Evolutionary conservation across 2,113 vertebrate genomes (phyloP), one percentile per base, ranked within the genome.

Genomic region (Grus americana): DNA sequence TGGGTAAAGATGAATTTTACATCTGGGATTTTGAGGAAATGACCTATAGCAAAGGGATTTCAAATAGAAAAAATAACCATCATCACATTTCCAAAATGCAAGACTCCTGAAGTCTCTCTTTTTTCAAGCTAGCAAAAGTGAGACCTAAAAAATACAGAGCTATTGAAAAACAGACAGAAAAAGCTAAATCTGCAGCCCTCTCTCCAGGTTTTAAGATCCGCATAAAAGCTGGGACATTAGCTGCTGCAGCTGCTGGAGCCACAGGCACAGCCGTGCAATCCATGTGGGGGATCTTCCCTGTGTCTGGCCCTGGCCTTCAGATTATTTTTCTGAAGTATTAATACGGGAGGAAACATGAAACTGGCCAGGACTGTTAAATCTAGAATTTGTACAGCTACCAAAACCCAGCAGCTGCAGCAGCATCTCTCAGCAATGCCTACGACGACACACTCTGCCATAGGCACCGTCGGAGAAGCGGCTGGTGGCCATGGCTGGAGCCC

Each of bases 191-290:
- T 83, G 71, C 47, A 91, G 22, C 38, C 22, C 32, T 71, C 36
- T 79, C 44, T 90, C 21, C 44, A 19, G 59, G 54, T 86, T 89
- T 74, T 65, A 50, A 70, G 67, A 44, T 15, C n/a, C 21, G 1
- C 54, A 24, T 36, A 23, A 23, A 80, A 80, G 44, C 78, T 49
- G 36, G 38, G 59, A 30, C 52, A 29, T 4, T 23, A 88, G 49
- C 73, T 89, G 85, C 86, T 94, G 92, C 80, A 96, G 79, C 63
- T 86, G 83, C 79, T 65, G 61, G 16, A 89, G 75, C 79, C 92
- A 61, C 38, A 70, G 90, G 78, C 94, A 55, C 67, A 88, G 71
- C 27, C 36, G 0, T 15, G 32, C 16, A 40, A 6, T 2, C 66
- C 19, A 4, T 2, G 32, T 9, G 21, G 29, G 49, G 67, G 12